Evolutionary conservation across 2,888 invertebrate genomes (phyloP).

Genomic region (Loripinus fragilis): DNA sequence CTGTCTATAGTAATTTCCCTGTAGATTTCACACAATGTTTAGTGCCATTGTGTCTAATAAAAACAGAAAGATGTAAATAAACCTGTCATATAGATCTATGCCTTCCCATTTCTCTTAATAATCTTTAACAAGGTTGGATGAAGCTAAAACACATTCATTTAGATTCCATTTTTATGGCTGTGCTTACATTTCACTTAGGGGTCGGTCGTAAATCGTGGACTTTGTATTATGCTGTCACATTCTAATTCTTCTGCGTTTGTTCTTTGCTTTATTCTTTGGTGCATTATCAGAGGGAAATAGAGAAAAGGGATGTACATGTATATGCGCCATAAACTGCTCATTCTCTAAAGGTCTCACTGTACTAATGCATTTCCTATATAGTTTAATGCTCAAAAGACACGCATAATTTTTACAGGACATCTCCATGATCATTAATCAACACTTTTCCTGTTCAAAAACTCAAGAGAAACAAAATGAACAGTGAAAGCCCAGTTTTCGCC

Average conservation of each 20-base stretch:
- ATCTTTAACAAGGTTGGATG: constrained; percentile 51
- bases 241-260: background rate
- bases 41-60: constrained; percentile 54
- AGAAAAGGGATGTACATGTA: too few species aligned
- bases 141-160: constrained; percentile 48
- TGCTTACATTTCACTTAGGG: constrained; percentile 6
- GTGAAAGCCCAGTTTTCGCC: too few species aligned
- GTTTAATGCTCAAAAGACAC: too few species aligned
- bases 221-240: background rate
- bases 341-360: too few species aligned
- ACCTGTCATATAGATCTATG: constrained; percentile 59
- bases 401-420: too few species aligned
- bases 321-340: too few species aligned
- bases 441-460: too few species aligned
- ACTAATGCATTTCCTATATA: too few species aligned
- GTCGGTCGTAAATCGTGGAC: background rate
- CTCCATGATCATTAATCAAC: too few species aligned
- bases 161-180: constrained; percentile 12
- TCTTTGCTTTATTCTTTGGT: too few species aligned
- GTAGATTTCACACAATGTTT: constrained; percentile 59
- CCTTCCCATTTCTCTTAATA: constrained; percentile 53
- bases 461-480: too few species aligned
- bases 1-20: constrained; percentile 62
- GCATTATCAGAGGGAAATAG: too few species aligned
- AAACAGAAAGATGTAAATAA: constrained; percentile 59